Evolutionary conservation across 2,888 invertebrate genomes (phyloP), one percentile per base, ranked within the genome.

Genomic region (Apoda limacodes): DNA sequence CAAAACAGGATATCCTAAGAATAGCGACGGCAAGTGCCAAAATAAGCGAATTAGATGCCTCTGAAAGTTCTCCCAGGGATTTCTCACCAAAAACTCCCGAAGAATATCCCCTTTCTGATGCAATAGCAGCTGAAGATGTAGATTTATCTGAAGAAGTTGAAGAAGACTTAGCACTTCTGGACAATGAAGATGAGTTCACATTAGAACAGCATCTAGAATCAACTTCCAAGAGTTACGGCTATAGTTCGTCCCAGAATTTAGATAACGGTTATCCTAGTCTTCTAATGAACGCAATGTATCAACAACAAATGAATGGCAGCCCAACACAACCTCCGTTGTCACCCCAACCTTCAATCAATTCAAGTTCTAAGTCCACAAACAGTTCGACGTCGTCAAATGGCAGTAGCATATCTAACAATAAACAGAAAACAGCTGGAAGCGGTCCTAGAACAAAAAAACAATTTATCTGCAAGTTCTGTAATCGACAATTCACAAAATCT

Each of bases 381-480:
- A 72, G 78, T 50, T 74, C 80, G 22, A 66, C 78, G 30, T 67
- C 78, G 4, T 74, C 78, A 12, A 75, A 72, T 13, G 53, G 67
- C 12, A 74, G 80, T 49, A 70, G 71, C 45, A 66, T 78, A 46
- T 68, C 80, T 14, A 72, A 60, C 52, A 17, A 5, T 5, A 80
- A 81, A 55, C 76, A 71, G 42, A 81, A 81, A 50, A 66, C 75
- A 3, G 47, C 68, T 28, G 58, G 66, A 36, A 68, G 88, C 42
- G 92, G 89, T 3, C 89, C 93, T 15, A 83, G 97, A 42, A 95
- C 95, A 19, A 97, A 97, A 78, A 98, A 98, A 69, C 96, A 98
- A 70, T 98, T 97, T 74, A 98, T 98, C 58, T 98, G 98, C 83
- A 95, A 95, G 76, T 98, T 93, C 80, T 98, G 98, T 71, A 93